Conservation (phyloP, 2,113 vertebrate genomes). For the Euleptes europaea region DNA sequence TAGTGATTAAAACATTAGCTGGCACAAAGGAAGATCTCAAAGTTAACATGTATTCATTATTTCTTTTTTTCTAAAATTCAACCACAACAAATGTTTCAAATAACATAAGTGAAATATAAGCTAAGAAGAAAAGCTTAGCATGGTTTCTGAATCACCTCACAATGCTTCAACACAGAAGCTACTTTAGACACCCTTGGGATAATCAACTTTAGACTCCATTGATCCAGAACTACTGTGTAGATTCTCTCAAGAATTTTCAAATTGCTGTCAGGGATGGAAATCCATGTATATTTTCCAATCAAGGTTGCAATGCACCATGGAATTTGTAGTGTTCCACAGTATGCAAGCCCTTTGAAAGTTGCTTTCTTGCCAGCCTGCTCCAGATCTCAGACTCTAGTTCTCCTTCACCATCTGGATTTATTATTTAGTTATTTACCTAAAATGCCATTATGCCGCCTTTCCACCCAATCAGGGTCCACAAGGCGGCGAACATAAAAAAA, state of each 20-base stretch:
- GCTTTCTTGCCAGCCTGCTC: not conserved
- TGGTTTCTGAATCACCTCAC: not conserved
- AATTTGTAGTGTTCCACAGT: not conserved
- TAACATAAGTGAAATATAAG: not conserved
- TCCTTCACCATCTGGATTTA: not conserved
- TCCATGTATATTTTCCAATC: not conserved
- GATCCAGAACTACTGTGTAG: not conserved
- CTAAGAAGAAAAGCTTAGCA: not conserved
- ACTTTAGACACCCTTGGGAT: slow-evolving; percentile 13
- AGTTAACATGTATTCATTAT: slow-evolving; percentile 9
- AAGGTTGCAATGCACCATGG: too few species aligned
- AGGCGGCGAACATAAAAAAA: too few species aligned
- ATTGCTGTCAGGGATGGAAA: not conserved
- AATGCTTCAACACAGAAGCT: not conserved
- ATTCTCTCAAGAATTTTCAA: not conserved
- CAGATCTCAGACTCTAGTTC: not conserved
- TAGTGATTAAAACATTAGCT: slow-evolving; percentile 46
- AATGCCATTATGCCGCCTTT: too few species aligned
- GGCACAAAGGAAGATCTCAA: slow-evolving; percentile 46
- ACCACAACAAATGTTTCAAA: slow-evolving; percentile 38
- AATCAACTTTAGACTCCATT: not conserved
- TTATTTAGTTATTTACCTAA: too few species aligned
- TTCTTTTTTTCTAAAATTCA: slow-evolving; percentile 42
- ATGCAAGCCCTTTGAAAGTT: not conserved
- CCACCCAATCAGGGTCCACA: too few species aligned